A percentile compares a stretch with the other conserved stretches of the same genome.
Evolutionary conservation across 2,113 vertebrate species (phyloP).

Genomic region (Urocolius indicus): DNA sequence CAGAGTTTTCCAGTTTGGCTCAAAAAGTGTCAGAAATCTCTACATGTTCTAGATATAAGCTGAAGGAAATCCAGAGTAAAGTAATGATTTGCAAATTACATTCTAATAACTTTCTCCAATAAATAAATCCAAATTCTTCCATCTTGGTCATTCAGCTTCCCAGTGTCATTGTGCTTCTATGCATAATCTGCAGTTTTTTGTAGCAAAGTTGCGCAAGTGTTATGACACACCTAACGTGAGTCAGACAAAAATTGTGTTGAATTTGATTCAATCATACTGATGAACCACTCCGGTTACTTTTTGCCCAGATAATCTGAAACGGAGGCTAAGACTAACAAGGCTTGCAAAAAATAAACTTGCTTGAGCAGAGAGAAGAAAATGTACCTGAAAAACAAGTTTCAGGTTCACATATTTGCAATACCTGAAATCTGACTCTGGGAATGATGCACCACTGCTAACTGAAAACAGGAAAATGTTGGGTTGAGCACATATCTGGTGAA

Average conservation of each 20-base stretch:
- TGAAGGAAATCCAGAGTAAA: background rate
- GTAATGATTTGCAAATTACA: background rate
- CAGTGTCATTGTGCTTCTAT: background rate
- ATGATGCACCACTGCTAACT: background rate
- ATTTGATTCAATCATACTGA: background rate
- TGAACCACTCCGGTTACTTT: background rate
- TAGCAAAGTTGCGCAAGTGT: background rate
- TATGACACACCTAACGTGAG: background rate
- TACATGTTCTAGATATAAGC: background rate
- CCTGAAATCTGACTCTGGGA: slow-evolving; percentile 18
- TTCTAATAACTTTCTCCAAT: background rate
- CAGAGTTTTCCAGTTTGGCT: background rate
- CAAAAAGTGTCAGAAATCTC: background rate
- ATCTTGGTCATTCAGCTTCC: background rate
- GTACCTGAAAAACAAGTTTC: slow-evolving; percentile 42
- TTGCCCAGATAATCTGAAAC: background rate
- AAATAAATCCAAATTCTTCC: background rate
- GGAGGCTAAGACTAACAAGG: background rate
- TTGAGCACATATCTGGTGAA: background rate
- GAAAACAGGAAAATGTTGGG: background rate
- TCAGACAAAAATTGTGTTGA: background rate
- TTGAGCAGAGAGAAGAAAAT: background rate
- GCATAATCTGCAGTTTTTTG: background rate
- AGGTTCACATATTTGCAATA: slow-evolving; percentile 31
- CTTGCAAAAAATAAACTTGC: slow-evolving; percentile 14